Evolutionary conservation across 2,797 vertebrate species (phyloP).

Genomic region (Gymnothorax javanicus): DNA sequence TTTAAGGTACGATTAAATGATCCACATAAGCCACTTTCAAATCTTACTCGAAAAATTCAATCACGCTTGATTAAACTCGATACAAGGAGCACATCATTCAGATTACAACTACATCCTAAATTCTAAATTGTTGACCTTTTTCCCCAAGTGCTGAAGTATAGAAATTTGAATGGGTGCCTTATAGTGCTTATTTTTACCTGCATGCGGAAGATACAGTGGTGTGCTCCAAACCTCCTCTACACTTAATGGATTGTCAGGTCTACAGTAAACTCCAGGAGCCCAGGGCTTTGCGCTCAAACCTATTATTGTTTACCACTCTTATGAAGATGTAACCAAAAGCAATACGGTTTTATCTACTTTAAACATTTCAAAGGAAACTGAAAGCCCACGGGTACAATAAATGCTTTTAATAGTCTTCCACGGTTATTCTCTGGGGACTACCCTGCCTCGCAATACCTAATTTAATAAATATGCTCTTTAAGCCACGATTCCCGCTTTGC

Average conservation of each 20-base stretch:
- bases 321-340: constrained; percentile 70
- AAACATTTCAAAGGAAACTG: constrained; percentile 71
- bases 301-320: constrained; percentile 68
- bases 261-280: constrained; percentile 38
- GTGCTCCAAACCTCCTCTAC: constrained; percentile 35
- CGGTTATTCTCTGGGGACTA: constrained; percentile 61
- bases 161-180: constrained; percentile 7
- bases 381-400: constrained; percentile 71
- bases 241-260: constrained; percentile 40
- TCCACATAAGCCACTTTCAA: background rate
- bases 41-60: background rate
- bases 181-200: background rate
- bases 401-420: constrained; percentile 77
- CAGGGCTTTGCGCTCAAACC: constrained; percentile 45
- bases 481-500: constrained; percentile 71
- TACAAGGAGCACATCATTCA: background rate
- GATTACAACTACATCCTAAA: background rate
- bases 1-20: background rate
- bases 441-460: constrained; percentile 74
- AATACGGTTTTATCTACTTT: constrained; percentile 69
- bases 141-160: background rate
- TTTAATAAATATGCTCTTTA: constrained; percentile 83
- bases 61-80: background rate
- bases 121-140: constrained; percentile 14
- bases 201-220: constrained; percentile 16